Base-by-base conservation (phyloP, 2,888 invertebrate species). In the Lithophane semibrunnea region DNA sequence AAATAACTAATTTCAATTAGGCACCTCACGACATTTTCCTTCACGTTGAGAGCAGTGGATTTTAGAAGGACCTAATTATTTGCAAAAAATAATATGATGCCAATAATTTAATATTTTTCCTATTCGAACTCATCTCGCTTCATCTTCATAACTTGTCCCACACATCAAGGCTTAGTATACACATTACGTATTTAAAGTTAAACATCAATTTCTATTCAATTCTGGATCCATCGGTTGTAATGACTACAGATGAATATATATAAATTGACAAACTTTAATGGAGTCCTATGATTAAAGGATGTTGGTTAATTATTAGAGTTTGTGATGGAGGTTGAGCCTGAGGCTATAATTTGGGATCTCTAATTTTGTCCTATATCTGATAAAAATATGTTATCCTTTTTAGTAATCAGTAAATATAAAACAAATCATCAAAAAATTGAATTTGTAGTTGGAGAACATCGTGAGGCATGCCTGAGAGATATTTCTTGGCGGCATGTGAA, bases 121-220 rank as follows among this genome's bases (percentile, higher is more conserved):
- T 21, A 21, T 16, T 37, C 5, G 2, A 29, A 18, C n/a, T 21
- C 5, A 16, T 16, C 42, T 64, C 76, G 82, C 76, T 85, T 21
- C 8, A 56, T 16, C n/a, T 42, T 60, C 12, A 7, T 0, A 18
- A 42, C 78, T 80, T 82, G 24, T 7, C 7, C 79, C 81, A 72
- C 7, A 69, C 71, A 44, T 9, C 37, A 72, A 80, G 60, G 66
- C 76, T 81, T 70, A 68, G 80, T 83, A 76, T 73, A 83, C 72
- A 82, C 78, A 79, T 86, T 89, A 84, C 76, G 85, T 84, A 86
- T 90, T 89, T 89, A 80, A 88, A 90, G 83, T 88, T 89, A 88
- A 90, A 89, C 90, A 86, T 85, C 85, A 82, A 88, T 89, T 90
- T 89, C 87, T 85, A 89, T 90, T 90, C 89, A 84, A 84, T 89